Evolutionary conservation across 2,797 vertebrate species (phyloP).

Genomic region (Myoxocephalus aenaeus): DNA sequence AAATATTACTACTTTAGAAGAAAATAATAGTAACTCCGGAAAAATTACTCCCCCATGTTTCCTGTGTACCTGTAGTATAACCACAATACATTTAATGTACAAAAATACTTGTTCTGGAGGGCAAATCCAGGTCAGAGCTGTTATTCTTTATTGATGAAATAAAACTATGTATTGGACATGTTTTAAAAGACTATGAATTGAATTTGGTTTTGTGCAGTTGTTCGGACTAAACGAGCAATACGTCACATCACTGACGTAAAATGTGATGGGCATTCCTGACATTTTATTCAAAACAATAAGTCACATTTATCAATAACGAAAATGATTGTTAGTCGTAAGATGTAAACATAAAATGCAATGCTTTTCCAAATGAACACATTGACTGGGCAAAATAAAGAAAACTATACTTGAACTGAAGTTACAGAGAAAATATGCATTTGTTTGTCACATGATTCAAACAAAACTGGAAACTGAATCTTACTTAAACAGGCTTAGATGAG

Average conservation of each 20-base stretch:
- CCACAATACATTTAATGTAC: neutral
- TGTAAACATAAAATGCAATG: no score
- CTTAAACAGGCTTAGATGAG: neutral
- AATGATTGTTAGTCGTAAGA: no score
- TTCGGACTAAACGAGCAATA: neutral
- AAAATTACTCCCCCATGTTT: no score
- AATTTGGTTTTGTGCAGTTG: neutral
- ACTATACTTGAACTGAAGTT: no score
- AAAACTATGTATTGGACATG: neutral
- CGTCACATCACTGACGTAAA: neutral
- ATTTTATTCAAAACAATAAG: neutral
- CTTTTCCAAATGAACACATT: no score
- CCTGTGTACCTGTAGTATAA: neutral
- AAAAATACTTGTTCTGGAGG: neutral
- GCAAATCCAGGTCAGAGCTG: neutral
- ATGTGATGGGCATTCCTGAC: neutral
- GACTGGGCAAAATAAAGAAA: no score
- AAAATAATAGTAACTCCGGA: no score
- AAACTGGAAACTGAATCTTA: neutral
- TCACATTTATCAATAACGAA: no score
- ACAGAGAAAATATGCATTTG: no score
- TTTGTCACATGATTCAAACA: neutral
- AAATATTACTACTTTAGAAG: no score
- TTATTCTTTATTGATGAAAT: neutral
- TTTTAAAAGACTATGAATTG: neutral